Percentiles rank a stretch among this genome's conserved stretches.
Evolutionary conservation across 2,113 vertebrate genomes (phyloP).

Genomic region (Saguinus imperator): DNA sequence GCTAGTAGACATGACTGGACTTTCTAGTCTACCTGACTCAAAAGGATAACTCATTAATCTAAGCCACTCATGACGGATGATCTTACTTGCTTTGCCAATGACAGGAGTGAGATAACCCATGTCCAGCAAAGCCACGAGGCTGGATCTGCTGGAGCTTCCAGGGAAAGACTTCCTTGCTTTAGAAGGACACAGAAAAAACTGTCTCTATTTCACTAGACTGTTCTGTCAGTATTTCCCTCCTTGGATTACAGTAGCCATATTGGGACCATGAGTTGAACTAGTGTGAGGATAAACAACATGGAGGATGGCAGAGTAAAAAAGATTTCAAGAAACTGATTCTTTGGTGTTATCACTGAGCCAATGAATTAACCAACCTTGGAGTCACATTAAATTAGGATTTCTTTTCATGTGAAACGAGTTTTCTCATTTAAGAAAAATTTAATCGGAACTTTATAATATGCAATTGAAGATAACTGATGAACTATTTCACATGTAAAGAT

Average conservation of each 20-base stretch:
- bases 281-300: not conserved
- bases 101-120: slow-evolving; percentile 17
- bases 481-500: not conserved
- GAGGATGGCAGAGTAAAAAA: slow-evolving; percentile 4
- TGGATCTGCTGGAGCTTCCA: not conserved
- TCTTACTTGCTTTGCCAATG: slow-evolving; percentile 47
- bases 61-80: slow-evolving; percentile 8
- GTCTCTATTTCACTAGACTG: not conserved
- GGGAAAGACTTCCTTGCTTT: slow-evolving; percentile 32
- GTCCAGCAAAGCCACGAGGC: not conserved
- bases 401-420: not conserved
- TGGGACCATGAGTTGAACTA: slow-evolving; percentile 7
- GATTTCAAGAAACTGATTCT: not conserved
- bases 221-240: slow-evolving; percentile 25
- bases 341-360: not conserved
- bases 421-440: slow-evolving; percentile 37
- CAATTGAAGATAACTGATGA: slow-evolving; percentile 17
- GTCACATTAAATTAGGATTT: slow-evolving; percentile 22
- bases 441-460: slow-evolving; percentile 19
- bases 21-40: slow-evolving; percentile 30
- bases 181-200: slow-evolving; percentile 19
- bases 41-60: not conserved
- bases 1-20: not conserved
- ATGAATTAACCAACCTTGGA: not conserved
- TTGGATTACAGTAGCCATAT: not conserved